Base-by-base conservation (phyloP, 2,113 vertebrate genomes). In the Corvus hawaiiensis region DNA sequence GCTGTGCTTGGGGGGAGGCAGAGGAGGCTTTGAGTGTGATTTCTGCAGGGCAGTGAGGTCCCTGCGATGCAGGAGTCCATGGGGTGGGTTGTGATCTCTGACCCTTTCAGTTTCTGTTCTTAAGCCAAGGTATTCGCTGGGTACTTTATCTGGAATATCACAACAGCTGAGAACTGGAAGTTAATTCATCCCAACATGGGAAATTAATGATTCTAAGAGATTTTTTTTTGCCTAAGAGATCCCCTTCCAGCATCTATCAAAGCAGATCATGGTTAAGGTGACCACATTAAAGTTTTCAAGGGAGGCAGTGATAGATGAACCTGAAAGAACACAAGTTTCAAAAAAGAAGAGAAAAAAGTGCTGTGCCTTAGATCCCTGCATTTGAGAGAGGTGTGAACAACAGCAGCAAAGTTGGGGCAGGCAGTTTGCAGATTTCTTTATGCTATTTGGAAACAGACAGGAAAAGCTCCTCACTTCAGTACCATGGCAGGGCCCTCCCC, bases 51-150 rank as follows among this genome's bases (percentile, higher is more conserved):
- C 33, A 61, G 37, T 0, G 3, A 41, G 43, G 41, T 16, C 37
- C 16, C 15, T 22, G 58, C 0, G 0, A 27, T 9, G 23, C 28
- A 35, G 48, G 39, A 15, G 7, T 46, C 55, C 10, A 1, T 4
- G 7, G 39, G 26, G 18, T 17, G 39, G 37, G 4, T 11, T 27
- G 21, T 2, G 1, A 73, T 33, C 59, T 28, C 59, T 81, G 37
- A 71, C 35, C 56, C 11, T 71, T 59, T 46, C 2, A 0, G 11
- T 48, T 59, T 79, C 58, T 72, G 9, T 55, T 72, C 41, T 32
- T 64, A 48, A 19, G 68, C 39, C 41, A 41, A 21, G 18, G 16
- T 56, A 8, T 61, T 56, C 24, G 46, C 79, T 5, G 1, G 18
- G 15, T 54, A 5, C 51, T 93, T 77, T 16, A 44, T 27, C 51